phyloP scores from a whole-genome alignment of 2,797 vertebrate species.

The Notolabrus celidotus region DNA sequence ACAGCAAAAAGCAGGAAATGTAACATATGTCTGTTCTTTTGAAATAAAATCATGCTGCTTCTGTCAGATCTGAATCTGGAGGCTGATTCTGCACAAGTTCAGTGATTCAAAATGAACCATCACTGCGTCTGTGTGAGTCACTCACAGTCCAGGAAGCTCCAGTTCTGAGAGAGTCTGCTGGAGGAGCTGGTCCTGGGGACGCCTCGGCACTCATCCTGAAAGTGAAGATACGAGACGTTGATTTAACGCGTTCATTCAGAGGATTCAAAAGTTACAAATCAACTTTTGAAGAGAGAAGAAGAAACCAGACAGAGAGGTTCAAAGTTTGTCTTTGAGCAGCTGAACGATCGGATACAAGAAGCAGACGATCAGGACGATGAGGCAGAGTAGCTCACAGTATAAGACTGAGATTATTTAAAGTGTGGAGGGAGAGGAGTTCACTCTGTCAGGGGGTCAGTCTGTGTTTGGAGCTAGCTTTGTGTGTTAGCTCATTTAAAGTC shows the following conservation, averaged over 20 bases:
- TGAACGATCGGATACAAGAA: conserved; percentile 17
- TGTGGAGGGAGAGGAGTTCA: conserved; percentile 8
- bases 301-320: not conserved
- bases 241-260: not conserved
- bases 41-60: too few species aligned
- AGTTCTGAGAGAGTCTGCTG: conserved; percentile 93
- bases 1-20: too few species aligned
- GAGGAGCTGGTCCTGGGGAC: conserved; percentile 87
- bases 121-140: too few species aligned
- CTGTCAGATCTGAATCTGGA: too few species aligned
- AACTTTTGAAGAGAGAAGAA: conserved; percentile 3
- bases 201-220: conserved; percentile 82
- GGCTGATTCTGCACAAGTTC: too few species aligned
- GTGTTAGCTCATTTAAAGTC: too few species aligned
- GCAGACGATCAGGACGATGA: conserved; percentile 32
- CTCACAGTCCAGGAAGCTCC: conserved; percentile 99
- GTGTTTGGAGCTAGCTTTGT: too few species aligned
- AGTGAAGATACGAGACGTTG: conserved; percentile 8
- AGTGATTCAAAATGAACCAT: too few species aligned
- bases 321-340: not conserved
- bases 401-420: too few species aligned
- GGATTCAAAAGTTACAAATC: too few species aligned
- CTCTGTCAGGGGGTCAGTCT: conserved; percentile 12
- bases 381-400: not conserved
- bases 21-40: too few species aligned